A percentile compares a stretch with the other conserved stretches of the same genome.
phyloP scores from a whole-genome alignment of 1,140 invertebrate species.

The Brachionus koreanus region DNA sequence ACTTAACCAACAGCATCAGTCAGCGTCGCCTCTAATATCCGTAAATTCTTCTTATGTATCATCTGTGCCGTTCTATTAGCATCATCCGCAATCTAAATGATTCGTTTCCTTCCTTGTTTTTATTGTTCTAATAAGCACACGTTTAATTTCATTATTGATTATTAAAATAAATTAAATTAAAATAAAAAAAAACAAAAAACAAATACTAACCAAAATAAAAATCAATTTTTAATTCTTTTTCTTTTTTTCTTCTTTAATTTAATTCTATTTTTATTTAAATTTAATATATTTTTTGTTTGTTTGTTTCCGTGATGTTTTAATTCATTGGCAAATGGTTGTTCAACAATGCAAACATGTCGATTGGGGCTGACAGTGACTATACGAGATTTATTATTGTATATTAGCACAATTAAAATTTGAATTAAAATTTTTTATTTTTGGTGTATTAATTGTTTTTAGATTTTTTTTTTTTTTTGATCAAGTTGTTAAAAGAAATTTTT shows the following conservation, averaged over 20 bases:
- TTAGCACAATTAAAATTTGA: no score
- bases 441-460: no score
- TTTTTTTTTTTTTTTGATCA: no score
- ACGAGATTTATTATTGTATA: neutral
- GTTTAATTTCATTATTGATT: no score
- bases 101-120: neutral
- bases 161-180: neutral
- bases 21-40: conserved; percentile 15
- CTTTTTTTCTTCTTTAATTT: neutral
- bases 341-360: neutral
- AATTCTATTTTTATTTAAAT: conserved; percentile 16
- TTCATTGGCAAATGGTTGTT: neutral
- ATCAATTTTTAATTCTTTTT: neutral
- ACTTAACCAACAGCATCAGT: neutral
- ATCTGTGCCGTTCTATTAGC: conserved; percentile 37
- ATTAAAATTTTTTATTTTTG: no score
- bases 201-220: neutral
- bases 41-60: conserved; percentile 10
- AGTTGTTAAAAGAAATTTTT: no score
- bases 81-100: neutral
- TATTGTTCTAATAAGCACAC: neutral
- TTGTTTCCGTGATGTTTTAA: neutral
- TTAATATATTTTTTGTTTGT: neutral
- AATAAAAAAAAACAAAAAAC: neutral
- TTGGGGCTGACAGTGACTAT: neutral